Evolutionary conservation across 1,140 invertebrate species (phyloP).

Genomic region (Telenomus remus): DNA sequence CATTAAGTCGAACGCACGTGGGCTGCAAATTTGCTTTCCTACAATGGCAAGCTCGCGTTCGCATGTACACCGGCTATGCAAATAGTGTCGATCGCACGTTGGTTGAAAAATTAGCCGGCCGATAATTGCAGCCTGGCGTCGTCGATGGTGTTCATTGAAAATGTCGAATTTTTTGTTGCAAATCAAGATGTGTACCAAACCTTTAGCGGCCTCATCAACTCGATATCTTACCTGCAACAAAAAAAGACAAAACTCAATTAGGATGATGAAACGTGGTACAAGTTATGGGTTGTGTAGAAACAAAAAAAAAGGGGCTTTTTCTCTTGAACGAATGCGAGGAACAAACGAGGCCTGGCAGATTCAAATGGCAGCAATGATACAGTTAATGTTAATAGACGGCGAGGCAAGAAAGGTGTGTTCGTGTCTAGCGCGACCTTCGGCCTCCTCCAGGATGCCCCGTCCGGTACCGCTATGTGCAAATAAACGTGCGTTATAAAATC

Average conservation of each 20-base stretch:
- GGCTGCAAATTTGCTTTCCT: too few species aligned
- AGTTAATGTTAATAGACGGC: conserved; percentile 57
- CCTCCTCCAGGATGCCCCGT: conserved; percentile 53
- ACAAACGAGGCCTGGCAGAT: conserved; percentile 30
- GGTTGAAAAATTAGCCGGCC: too few species aligned
- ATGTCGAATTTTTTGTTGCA: neutral
- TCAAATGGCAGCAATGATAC: conserved; percentile 50
- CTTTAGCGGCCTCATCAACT: conserved; percentile 1
- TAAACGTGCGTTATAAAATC: conserved; percentile 53
- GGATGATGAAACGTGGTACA: conserved; percentile 10
- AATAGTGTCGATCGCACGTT: too few species aligned
- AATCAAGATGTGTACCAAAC: conserved; percentile 10
- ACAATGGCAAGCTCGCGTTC: too few species aligned
- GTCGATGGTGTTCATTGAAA: neutral
- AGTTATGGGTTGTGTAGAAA: neutral
- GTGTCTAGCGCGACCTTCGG: conserved; percentile 61
- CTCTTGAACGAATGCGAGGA: conserved; percentile 30
- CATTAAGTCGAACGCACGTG: too few species aligned
- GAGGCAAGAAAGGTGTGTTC: conserved; percentile 61
- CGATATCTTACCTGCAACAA: conserved; percentile 13
- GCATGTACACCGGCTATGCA: too few species aligned
- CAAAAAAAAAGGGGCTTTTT: conserved; percentile 4
- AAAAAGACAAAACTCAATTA: conserved; percentile 18
- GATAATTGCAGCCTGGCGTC: too few species aligned
- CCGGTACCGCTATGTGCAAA: conserved; percentile 62